These are phyloP conservation scores for Minunthozetes semirufus DNA, from an alignment of 2,888 invertebrate genomes.

Conservation along the genomic window DNA sequence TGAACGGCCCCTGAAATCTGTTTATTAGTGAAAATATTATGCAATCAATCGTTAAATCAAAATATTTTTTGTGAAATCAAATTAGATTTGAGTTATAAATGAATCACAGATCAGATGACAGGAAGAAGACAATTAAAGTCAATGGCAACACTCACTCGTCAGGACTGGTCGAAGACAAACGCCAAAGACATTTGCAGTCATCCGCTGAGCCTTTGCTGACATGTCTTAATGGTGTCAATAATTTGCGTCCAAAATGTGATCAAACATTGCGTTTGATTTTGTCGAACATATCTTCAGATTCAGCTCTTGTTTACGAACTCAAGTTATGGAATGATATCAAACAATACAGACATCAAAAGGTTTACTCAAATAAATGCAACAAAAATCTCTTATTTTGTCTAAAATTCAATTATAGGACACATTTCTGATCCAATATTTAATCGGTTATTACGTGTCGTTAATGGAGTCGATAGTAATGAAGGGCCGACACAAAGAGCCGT, in stretches of 20 bases:
- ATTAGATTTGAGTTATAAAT: background rate
- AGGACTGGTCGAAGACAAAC: background rate
- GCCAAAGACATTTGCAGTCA: background rate
- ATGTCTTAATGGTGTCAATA: constrained; percentile 22
- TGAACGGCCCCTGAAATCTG: no score
- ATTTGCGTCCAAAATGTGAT: constrained; percentile 26
- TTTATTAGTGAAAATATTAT: no score
- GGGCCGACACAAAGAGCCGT: constrained; percentile 18
- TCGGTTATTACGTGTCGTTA: constrained; percentile 35
- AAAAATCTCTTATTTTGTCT: background rate
- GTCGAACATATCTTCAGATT: background rate
- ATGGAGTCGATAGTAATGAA: constrained; percentile 23
- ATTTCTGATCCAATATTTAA: constrained; percentile 31
- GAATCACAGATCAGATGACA: background rate
- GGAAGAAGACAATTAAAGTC: background rate
- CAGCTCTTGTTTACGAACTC: constrained; percentile 49
- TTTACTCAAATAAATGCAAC: background rate
- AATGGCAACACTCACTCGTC: background rate
- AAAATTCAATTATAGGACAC: constrained; percentile 24
- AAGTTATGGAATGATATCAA: constrained; percentile 35
- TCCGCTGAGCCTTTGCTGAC: background rate
- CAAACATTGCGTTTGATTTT: constrained; percentile 22
- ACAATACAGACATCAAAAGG: constrained; percentile 33
- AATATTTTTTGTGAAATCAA: no score
- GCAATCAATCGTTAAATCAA: no score